Conservation (phyloP, 2,113 vertebrate genomes). For the Sclerurus mexicanus region DNA sequence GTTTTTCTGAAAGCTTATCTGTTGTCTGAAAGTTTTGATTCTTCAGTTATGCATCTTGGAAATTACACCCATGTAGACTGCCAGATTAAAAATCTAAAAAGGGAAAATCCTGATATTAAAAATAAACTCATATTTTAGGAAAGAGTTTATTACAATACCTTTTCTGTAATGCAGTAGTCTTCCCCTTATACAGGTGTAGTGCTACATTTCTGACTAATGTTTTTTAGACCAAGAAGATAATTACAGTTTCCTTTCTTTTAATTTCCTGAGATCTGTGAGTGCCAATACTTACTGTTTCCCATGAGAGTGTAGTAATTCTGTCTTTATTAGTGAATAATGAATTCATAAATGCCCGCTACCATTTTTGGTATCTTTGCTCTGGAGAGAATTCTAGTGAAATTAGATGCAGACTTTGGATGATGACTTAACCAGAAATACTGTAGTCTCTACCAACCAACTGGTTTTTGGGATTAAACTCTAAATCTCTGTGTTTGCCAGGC, state of each 20-base stretch:
- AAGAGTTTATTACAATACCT: not conserved
- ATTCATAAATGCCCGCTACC: not conserved
- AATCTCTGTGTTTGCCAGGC: not conserved
- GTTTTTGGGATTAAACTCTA: not conserved
- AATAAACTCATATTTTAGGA: not conserved
- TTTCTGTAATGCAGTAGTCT: not conserved
- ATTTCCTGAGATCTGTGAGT: not conserved
- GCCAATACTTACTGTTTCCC: not conserved
- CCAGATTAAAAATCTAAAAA: not conserved
- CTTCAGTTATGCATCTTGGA: not conserved
- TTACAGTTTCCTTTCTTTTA: not conserved
- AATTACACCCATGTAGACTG: not conserved
- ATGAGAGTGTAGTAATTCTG: not conserved
- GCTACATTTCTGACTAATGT: not conserved
- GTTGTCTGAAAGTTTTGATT: not conserved
- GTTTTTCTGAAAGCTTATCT: not conserved
- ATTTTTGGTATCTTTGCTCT: not conserved
- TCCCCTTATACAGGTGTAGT: not conserved
- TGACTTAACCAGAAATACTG: not conserved
- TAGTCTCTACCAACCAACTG: not conserved
- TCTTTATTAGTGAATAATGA: not conserved
- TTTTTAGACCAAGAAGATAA: not conserved
- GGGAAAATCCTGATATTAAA: not conserved
- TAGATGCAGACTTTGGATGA: not conserved
- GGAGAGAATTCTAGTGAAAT: not conserved